Evolutionary conservation across 92 coral and sea anemone species (phyloP).

Genomic region (Epizoanthus scotinus): DNA sequence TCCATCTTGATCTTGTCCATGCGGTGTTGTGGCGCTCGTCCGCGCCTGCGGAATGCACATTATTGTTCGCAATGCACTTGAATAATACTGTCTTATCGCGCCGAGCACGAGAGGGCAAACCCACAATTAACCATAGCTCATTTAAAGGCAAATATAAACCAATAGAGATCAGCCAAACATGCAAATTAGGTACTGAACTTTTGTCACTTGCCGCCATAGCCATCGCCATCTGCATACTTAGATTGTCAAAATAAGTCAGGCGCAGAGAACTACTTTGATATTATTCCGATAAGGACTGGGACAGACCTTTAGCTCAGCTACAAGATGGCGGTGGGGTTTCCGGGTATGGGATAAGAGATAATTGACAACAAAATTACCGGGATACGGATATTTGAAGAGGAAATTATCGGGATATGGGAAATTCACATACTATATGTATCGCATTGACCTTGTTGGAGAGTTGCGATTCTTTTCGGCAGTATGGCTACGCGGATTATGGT

Average conservation of each 20-base stretch:
- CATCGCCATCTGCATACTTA: neutral
- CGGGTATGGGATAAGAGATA: too few species aligned
- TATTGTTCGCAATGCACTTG: constrained; percentile 8
- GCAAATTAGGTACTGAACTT: constrained; percentile 1
- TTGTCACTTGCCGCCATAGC: neutral
- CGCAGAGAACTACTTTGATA: neutral
- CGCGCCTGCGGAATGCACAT: constrained; percentile 18
- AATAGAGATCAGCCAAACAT: constrained; percentile 22
- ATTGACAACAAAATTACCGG: too few species aligned
- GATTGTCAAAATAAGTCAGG: constrained; percentile 7
- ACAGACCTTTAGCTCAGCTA: too few species aligned
- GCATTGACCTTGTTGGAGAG: too few species aligned
- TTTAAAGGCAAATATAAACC: constrained; percentile 27
- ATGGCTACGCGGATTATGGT: too few species aligned
- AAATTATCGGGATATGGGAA: too few species aligned
- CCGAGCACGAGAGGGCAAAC: constrained; percentile 11
- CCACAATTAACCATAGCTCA: neutral
- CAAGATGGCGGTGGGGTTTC: too few species aligned
- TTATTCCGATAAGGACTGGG: neutral
- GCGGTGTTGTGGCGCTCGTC: neutral
- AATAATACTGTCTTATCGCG: constrained; percentile 13
- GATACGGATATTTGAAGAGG: too few species aligned
- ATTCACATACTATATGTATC: too few species aligned
- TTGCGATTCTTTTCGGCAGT: too few species aligned
- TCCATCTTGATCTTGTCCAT: constrained; percentile 28